Base-by-base conservation (phyloP, 2,113 vertebrate genomes). In the Nothobranchius furzeri region DNA sequence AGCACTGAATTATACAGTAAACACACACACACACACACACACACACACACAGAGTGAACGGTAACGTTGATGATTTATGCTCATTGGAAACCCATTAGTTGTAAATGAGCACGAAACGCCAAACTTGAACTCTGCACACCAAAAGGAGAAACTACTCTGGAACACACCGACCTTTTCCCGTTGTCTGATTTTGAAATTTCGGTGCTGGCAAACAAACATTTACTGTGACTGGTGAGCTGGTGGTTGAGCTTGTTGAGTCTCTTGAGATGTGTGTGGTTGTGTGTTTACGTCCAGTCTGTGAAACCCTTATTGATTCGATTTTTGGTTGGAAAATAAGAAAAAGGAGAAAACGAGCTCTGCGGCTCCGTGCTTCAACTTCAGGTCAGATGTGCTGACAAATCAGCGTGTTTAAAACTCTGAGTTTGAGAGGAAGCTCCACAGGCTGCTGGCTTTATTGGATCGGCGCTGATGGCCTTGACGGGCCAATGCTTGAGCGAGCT, bases 391-490 rank as follows among this genome's bases (percentile, higher is more conserved):
- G 70, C 68, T 55, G 69, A 70, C 82, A 77, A 85, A 86, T 79
- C 68, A 79, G 72, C 68, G 49, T 68, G 81, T 9, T 9, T 40
- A 40, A 40, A 40, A 40, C 37, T 7, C 65, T 67, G 45, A 70
- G 70, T 79, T 72, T 47, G 67, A 72, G 59, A 9, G 74, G 64
- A 75, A 76, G 76, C 83, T 84, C 78, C 64, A 55, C 52, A 15
- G 47, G 72, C 84, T 53, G 61, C 60, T 30, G 43, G 79, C 72
- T 85, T 89, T 85, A 89, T 85, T 87, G 87, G 85, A 93, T 92
- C 90, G 79, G 92, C 90, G 70, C 71, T 61, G 68, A 67, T 61
- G 70, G 85, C 80, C 84, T 73, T 17, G 51, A 56, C 24, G 63
- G 71, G 76, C 76, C 63, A 20, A 84, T 55, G 71, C 81, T 79